Conservation (phyloP, 1,140 invertebrate species). For the Pseudomyrmex gracilis region DNA sequence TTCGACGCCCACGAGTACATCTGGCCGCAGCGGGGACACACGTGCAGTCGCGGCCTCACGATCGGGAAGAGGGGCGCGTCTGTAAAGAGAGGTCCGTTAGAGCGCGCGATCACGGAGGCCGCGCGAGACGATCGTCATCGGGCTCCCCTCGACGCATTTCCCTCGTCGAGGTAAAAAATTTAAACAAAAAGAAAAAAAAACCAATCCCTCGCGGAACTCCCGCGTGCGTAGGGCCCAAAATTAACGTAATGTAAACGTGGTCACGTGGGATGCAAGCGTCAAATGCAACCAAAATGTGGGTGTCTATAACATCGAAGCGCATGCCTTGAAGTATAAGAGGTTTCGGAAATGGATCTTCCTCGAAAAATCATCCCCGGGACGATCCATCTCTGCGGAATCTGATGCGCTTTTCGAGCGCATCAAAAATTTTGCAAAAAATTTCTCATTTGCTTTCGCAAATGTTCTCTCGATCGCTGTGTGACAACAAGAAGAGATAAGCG, state of each 20-base stretch:
- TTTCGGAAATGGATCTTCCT: slow-evolving; percentile 30
- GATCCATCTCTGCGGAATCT: slow-evolving; percentile 28
- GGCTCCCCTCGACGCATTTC: not conserved
- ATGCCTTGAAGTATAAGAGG: slow-evolving; percentile 71
- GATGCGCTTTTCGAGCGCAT: slow-evolving; percentile 61
- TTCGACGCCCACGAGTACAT: slow-evolving; percentile 86
- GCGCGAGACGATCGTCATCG: slow-evolving; percentile 1
- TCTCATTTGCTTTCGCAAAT: too few relatives aligned
- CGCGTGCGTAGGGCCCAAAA: not conserved
- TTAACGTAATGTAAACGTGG: not conserved
- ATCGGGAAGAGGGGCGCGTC: slow-evolving; percentile 83
- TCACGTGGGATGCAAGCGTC: slow-evolving; percentile 33
- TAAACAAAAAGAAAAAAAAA: too few relatives aligned
- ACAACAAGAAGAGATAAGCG: not conserved
- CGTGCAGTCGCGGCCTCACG: slow-evolving; percentile 82
- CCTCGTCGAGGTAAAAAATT: not conserved
- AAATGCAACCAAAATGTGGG: slow-evolving; percentile 35
- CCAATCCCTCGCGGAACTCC: not conserved
- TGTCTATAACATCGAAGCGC: slow-evolving; percentile 79
- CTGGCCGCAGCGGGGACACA: slow-evolving; percentile 84
- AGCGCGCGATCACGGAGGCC: slow-evolving; percentile 12
- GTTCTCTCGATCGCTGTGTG: not conserved
- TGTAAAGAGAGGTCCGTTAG: slow-evolving; percentile 78
- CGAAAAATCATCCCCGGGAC: slow-evolving; percentile 13
- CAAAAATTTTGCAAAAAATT: not conserved